phyloP scores from a whole-genome alignment of 2,797 vertebrate species.

The Brachyrhaphis roseni region DNA sequence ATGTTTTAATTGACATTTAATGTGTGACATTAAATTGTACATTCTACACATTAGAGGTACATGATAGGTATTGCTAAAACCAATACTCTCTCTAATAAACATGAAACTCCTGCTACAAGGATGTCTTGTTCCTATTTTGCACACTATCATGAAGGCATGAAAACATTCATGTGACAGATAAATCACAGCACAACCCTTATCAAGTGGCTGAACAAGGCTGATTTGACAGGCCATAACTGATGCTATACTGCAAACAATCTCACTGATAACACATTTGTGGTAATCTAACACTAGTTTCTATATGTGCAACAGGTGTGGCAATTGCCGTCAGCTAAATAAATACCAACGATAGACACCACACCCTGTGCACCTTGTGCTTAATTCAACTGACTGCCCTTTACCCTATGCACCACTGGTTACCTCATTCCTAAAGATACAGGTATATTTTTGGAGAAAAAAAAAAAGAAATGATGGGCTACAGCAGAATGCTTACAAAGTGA shows the following conservation, averaged over 20 bases:
- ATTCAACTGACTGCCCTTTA: conserved; percentile 45
- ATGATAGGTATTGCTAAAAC: not conserved
- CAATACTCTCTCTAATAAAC: not conserved
- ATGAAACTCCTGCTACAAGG: not conserved
- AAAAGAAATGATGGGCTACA: not conserved
- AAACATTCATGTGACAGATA: not conserved
- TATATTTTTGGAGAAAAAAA: not conserved
- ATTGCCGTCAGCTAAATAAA: conserved; percentile 46
- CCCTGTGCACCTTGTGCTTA: conserved; percentile 50
- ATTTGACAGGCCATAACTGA: conserved; percentile 34
- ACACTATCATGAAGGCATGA: not conserved
- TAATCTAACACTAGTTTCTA: conserved; percentile 34
- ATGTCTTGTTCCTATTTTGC: not conserved
- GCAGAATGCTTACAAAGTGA: not conserved
- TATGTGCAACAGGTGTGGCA: conserved; percentile 47
- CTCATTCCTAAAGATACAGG: not conserved
- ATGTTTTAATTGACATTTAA: too few relatives aligned
- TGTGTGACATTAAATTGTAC: too few relatives aligned
- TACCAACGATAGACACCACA: conserved; percentile 53
- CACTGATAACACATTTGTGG: conserved; percentile 20
- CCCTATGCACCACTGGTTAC: conserved; percentile 43
- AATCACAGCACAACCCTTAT: not conserved
- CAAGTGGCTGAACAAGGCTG: not conserved
- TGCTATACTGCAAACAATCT: conserved; percentile 19
- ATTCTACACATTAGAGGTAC: too few relatives aligned